Percentiles rank a stretch among this genome's conserved stretches.
These are phyloP conservation scores for Agrenia bidenticulata DNA, from an alignment of 2,888 invertebrate genomes.

Conservation along the genomic window DNA sequence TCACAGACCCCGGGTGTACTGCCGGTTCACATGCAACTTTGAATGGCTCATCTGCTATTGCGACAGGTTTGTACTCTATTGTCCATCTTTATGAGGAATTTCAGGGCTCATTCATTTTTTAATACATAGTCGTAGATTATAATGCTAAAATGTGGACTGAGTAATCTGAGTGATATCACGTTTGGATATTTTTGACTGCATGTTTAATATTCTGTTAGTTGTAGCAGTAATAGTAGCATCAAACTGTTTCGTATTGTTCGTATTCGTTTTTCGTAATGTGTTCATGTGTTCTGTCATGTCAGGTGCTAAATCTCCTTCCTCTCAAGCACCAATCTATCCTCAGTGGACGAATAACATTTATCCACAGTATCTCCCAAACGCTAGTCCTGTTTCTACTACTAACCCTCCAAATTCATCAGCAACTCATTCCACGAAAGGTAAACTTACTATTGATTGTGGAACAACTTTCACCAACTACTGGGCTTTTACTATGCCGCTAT, in stretches of 20 bases:
- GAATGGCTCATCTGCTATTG: conserved; percentile 42
- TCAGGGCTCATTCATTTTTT: too few relatives aligned
- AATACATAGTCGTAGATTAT: too few relatives aligned
- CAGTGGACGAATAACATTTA: conserved; percentile 95
- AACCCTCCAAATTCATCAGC: conserved; percentile 2
- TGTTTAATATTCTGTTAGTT: too few relatives aligned
- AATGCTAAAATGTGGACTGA: too few relatives aligned
- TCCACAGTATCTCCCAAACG: conserved; percentile 77
- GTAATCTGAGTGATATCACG: too few relatives aligned
- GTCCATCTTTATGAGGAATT: too few relatives aligned
- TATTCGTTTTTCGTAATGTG: too few relatives aligned
- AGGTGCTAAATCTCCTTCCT: conserved; percentile 6
- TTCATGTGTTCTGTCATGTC: neutral
- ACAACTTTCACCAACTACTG: too few relatives aligned
- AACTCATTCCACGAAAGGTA: conserved; percentile 36
- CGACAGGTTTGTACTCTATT: conserved; percentile 45
- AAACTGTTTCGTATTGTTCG: too few relatives aligned
- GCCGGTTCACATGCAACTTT: conserved; percentile 34
- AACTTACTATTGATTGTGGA: conserved; percentile 14
- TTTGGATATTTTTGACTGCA: too few relatives aligned
- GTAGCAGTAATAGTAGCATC: too few relatives aligned
- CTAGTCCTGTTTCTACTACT: conserved; percentile 28
- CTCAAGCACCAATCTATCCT: conserved; percentile 65
- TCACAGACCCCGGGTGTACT: conserved; percentile 48
- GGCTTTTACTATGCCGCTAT: too few relatives aligned